phyloP scores from a whole-genome alignment of 2,113 vertebrate species.

The Synodontis membranacea region DNA sequence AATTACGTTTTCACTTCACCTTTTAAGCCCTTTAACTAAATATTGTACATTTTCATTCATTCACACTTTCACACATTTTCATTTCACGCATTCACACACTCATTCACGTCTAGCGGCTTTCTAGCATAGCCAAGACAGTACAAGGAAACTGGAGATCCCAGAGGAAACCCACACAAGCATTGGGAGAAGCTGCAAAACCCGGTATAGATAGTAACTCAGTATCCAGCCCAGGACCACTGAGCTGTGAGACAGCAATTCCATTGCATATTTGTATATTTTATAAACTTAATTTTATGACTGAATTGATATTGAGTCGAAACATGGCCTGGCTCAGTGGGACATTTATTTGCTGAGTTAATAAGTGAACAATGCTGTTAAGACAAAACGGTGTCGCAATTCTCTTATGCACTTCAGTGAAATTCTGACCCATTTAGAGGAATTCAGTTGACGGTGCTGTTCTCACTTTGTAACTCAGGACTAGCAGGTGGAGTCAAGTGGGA shows the following conservation, averaged over 20 bases:
- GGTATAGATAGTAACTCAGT: neutral
- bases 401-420: neutral
- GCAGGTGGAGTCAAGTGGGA: conserved; percentile 48
- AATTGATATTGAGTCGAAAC: neutral
- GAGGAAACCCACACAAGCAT: neutral
- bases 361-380: neutral
- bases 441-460: conserved; percentile 48
- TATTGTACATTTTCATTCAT: neutral
- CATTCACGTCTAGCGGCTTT: neutral
- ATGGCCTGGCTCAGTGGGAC: neutral
- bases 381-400: too few relatives aligned
- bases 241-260: neutral
- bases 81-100: neutral
- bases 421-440: conserved; percentile 32
- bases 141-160: neutral
- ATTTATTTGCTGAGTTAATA: neutral
- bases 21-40: neutral
- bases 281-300: neutral
- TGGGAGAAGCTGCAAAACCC: neutral
- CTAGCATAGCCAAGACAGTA: neutral
- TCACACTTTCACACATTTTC: neutral
- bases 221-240: neutral
- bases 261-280: neutral
- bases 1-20: neutral
- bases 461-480: conserved; percentile 52